These are phyloP conservation scores for Oryzias sinensis DNA, from an alignment of 2,797 vertebrate genomes.

Conservation along the genomic window DNA sequence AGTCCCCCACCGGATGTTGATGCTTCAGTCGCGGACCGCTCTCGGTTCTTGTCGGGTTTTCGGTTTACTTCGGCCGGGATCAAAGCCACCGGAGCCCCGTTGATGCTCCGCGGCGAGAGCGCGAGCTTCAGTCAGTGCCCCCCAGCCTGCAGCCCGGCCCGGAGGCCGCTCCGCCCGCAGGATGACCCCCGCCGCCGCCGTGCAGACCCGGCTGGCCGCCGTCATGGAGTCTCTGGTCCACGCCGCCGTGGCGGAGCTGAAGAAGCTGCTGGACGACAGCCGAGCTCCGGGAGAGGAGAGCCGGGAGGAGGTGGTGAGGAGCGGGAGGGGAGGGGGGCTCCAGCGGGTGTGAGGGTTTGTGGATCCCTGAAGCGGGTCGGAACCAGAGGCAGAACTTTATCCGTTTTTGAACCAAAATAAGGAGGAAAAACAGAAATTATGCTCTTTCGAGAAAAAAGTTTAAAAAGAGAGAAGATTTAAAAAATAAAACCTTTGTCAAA, in stretches of 20 bases:
- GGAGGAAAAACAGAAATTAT: no score
- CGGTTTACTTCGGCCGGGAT: not conserved
- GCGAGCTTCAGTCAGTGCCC: not conserved
- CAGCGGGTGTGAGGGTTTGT: no score
- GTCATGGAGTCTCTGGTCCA: constrained; percentile 76
- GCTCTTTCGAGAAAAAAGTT: no score
- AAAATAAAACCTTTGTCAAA: no score
- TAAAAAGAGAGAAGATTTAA: no score
- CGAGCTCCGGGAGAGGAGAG: not conserved
- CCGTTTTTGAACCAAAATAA: no score
- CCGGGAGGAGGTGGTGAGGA: constrained; percentile 59
- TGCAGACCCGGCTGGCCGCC: constrained; percentile 66
- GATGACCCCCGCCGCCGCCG: constrained; percentile 57
- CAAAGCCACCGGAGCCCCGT: not conserved
- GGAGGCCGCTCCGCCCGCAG: constrained; percentile 2
- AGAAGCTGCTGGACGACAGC: constrained; percentile 57
- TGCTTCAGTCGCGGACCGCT: no score
- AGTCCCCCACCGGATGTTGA: no score
- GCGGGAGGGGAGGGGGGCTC: not conserved
- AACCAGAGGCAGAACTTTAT: no score
- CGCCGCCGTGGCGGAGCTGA: constrained; percentile 69
- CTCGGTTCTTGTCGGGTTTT: not conserved
- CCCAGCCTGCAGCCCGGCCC: constrained; percentile 1
- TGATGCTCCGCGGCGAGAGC: not conserved
- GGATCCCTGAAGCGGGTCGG: no score